A percentile compares a stretch with the other conserved stretches of the same genome.
These are phyloP conservation scores for Desoria tigrina DNA, from an alignment of 2,888 invertebrate species.

Conservation along the genomic window DNA sequence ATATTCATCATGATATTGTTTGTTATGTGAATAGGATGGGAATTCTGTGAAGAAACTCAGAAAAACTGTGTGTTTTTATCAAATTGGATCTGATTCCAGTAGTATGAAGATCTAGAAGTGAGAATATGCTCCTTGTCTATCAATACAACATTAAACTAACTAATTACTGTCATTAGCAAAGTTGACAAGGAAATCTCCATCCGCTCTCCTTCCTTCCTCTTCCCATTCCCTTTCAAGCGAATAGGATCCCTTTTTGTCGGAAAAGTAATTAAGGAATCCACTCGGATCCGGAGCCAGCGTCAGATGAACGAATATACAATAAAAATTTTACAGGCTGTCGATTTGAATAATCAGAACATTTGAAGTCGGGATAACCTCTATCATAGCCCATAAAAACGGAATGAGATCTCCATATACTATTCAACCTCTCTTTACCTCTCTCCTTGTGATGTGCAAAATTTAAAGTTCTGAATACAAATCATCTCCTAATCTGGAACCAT, in stretches of 20 bases:
- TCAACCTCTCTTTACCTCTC: neutral
- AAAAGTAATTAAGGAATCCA: slow-evolving; percentile 20
- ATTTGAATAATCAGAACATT: slow-evolving; percentile 26
- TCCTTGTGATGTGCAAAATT: no score
- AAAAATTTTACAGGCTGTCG: slow-evolving; percentile 22
- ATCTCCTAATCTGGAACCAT: slow-evolving; percentile 5
- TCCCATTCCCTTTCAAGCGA: neutral
- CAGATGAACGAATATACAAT: slow-evolving; percentile 6
- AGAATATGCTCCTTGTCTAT: neutral
- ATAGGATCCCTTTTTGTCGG: no score
- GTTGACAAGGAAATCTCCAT: neutral
- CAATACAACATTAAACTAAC: neutral
- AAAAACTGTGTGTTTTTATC: neutral
- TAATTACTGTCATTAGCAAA: slow-evolving; percentile 5
- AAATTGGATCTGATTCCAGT: neutral
- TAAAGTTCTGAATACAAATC: slow-evolving; percentile 18
- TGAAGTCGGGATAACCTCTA: slow-evolving; percentile 20
- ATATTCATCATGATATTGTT: no score
- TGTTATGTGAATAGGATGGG: no score
- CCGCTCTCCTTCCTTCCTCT: neutral
- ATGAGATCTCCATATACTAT: slow-evolving; percentile 1
- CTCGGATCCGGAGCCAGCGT: neutral
- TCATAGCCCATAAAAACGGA: slow-evolving; percentile 11
- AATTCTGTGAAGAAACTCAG: neutral
- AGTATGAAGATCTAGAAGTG: no score